Base-by-base conservation (phyloP, 2,888 invertebrate species). In the Brenthis daphne region DNA sequence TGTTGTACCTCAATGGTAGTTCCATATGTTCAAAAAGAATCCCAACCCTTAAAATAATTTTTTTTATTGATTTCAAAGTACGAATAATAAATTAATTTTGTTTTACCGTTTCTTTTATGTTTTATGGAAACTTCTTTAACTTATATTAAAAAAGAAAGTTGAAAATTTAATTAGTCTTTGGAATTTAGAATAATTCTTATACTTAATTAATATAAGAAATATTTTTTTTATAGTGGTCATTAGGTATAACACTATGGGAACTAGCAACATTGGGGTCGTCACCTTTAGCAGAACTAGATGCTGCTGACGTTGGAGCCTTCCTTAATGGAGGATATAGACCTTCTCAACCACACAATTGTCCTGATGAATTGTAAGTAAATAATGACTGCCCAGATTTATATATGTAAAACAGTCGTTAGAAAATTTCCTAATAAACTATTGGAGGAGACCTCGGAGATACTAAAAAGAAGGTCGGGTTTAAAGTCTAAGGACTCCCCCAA, bases 221-320 rank as follows among this genome's bases (percentile, higher is more conserved):
- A 11, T 73, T 74, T 61, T 71, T 63, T 70, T 11, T 61, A 12
- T 83, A 97, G 96, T 99, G 99, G 99, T 96, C 98, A 5, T 96
- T 98, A 88, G 99, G 98, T n/a, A 97, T 99, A 64, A 94, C 97
- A 12, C 93, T 99, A 74, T 99, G 99, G 99, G 99, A 99, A 89
- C 89, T 99, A 82, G 95, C 97, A 75, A 98, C 98, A 4, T 91
- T 98, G 78, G 98, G 97, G 2, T 96, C 97, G 74, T 95, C 98
- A 80, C 99, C 99, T 0, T 96, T 98, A 81, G 95, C 96, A 14
- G 98, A 99, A 83, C 95, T 99, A 53, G 98, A 98, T 87, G 97
- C 98, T 13, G 97, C 97, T 78, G 98, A 99, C 84, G 97, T 99
- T 90, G 96, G 96, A 72, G 96, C 96, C 33, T 97, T 97, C 85